A percentile compares a stretch with the other conserved stretches of the same genome.
Conservation (phyloP, 2,888 invertebrate genomes). For the Xestoiulus laeticollis region DNA sequence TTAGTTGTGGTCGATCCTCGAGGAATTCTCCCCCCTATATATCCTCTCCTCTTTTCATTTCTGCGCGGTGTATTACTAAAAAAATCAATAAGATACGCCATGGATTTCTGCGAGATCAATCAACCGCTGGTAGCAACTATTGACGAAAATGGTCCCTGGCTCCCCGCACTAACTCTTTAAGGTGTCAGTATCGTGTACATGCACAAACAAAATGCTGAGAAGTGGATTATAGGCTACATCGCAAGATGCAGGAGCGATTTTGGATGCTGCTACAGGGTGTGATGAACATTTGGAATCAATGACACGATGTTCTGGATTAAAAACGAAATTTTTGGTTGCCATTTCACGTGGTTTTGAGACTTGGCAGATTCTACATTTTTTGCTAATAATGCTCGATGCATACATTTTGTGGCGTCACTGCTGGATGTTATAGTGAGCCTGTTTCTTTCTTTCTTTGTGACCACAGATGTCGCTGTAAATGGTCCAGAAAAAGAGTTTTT, state of each 20-base stretch:
- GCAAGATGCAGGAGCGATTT: not conserved
- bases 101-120: conserved; percentile 43
- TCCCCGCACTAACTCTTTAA: conserved; percentile 30
- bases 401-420: too few relatives aligned
- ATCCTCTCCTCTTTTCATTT: conserved; percentile 35
- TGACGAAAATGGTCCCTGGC: conserved; percentile 39
- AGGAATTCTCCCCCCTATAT: conserved; percentile 30
- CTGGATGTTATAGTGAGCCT: too few relatives aligned
- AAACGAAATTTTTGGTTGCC: not conserved
- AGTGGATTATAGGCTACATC: not conserved
- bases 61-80: conserved; percentile 5
- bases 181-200: conserved; percentile 38
- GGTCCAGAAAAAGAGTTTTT: too few relatives aligned
- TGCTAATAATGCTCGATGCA: too few relatives aligned
- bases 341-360: too few relatives aligned
- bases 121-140: conserved; percentile 10
- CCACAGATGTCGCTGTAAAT: too few relatives aligned
- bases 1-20: conserved; percentile 37
- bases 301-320: not conserved
- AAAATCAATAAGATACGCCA: conserved; percentile 38
- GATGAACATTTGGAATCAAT: not conserved
- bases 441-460: too few relatives aligned
- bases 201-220: conserved; percentile 4
- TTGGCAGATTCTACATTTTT: too few relatives aligned
- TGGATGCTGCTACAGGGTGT: not conserved